A percentile compares a stretch with the other conserved stretches of the same genome.
Evolutionary conservation across 2,113 vertebrate species (phyloP).

Genomic region (Myotis brandtii): DNA sequence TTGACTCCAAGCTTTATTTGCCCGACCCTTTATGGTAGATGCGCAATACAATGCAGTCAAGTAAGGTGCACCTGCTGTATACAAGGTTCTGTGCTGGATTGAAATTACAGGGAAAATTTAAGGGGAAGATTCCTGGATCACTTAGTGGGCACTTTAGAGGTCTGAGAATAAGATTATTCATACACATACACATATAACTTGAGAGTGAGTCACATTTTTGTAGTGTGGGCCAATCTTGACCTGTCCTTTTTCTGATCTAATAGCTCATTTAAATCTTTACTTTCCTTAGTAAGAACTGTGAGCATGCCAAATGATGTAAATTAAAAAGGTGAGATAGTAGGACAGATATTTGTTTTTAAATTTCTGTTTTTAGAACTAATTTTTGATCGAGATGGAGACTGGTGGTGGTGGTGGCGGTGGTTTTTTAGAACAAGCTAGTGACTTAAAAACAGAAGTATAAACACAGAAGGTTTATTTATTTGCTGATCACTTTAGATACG

Average conservation of each 20-base stretch:
- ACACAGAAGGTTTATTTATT: not conserved
- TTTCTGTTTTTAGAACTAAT: constrained; percentile 36
- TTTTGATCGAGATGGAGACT: not conserved
- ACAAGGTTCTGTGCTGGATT: not conserved
- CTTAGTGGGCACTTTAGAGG: not conserved
- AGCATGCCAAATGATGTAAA: not conserved
- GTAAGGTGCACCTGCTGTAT: not conserved
- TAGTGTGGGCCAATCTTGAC: not conserved
- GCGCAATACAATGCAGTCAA: not conserved
- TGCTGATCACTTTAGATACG: not conserved
- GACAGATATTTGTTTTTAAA: constrained; percentile 14
- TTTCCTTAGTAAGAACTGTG: not conserved
- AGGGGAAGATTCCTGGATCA: not conserved
- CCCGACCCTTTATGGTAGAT: not conserved
- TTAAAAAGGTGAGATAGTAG: constrained; percentile 16
- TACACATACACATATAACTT: not conserved
- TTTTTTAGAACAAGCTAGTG: not conserved
- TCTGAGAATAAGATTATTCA: not conserved
- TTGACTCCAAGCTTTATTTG: not conserved
- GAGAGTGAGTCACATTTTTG: constrained; percentile 12
- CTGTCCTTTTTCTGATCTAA: constrained; percentile 4
- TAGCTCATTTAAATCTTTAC: constrained; percentile 1
- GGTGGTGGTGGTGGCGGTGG: not conserved
- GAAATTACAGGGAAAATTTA: not conserved
- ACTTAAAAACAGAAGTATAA: constrained; percentile 41